phyloP scores from a whole-genome alignment of 2,113 vertebrate species.

The Myotis yumanensis region DNA sequence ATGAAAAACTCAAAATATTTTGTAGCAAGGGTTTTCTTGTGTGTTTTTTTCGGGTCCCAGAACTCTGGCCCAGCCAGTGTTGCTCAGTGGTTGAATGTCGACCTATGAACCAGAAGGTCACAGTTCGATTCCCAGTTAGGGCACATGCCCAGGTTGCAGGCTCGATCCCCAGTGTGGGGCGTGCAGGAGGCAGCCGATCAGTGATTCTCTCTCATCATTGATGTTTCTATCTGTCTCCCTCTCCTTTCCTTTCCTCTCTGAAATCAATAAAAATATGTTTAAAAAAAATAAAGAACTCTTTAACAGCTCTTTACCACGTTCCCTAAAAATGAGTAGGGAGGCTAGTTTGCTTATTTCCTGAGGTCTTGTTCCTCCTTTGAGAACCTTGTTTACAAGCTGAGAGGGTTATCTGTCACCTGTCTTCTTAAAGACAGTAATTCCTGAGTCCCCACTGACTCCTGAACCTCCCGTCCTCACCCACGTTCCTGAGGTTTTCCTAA shows the following conservation, averaged over 20 bases:
- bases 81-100: no score
- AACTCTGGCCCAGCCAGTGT: not conserved
- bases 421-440: not conserved
- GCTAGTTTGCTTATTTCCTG: not conserved
- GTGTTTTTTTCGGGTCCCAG: not conserved
- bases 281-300: not conserved
- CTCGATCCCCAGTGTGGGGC: no score
- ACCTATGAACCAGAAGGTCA: no score
- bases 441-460: no score
- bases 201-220: no score
- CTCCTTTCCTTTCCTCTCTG: no score
- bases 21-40: not conserved
- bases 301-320: not conserved
- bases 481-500: not conserved
- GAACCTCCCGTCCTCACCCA: not conserved
- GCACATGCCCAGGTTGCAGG: no score
- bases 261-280: no score
- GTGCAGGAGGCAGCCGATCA: no score
- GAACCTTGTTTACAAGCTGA: not conserved
- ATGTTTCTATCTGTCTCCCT: no score
- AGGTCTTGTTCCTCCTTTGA: not conserved
- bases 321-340: not conserved
- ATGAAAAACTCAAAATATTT: constrained; percentile 19
- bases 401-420: not conserved
- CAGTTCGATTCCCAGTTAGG: no score